Evolutionary conservation across 2,113 vertebrate species (phyloP).

Genomic region (Oryzias curvinotus): DNA sequence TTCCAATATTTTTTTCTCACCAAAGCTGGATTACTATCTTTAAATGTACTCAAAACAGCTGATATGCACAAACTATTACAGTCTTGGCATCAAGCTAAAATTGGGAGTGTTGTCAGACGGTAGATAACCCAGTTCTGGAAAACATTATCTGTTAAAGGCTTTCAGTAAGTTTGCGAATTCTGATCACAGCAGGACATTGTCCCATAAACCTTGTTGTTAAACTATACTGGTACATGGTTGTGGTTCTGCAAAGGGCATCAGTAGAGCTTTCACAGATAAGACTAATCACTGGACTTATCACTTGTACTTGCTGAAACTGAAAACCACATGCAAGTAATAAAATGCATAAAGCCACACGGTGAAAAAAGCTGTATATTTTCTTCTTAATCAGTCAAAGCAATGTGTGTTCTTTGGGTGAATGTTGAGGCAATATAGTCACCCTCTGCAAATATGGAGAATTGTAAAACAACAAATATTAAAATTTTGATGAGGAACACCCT

Average conservation of each 20-base stretch:
- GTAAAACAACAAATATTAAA: slow-evolving; percentile 23
- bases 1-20: background rate
- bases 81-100: slow-evolving; percentile 6
- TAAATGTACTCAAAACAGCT: slow-evolving; percentile 3
- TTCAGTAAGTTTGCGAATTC: slow-evolving; percentile 40
- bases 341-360: slow-evolving; percentile 32
- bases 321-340: slow-evolving; percentile 46
- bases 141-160: slow-evolving; percentile 39
- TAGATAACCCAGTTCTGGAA: slow-evolving; percentile 35
- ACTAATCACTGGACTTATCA: slow-evolving; percentile 64
- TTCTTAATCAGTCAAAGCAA: slow-evolving; percentile 8
- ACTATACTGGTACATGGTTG: slow-evolving; percentile 53
- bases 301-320: slow-evolving; percentile 57
- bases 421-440: slow-evolving; percentile 14
- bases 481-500: slow-evolving; percentile 27
- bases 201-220: slow-evolving; percentile 62
- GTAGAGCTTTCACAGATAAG: slow-evolving; percentile 68
- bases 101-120: slow-evolving; percentile 18
- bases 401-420: no score
- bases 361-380: slow-evolving; percentile 40
- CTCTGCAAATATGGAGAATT: slow-evolving; percentile 12
- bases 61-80: slow-evolving; percentile 14
- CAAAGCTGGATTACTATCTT: slow-evolving; percentile 7
- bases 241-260: slow-evolving; percentile 61
- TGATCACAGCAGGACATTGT: slow-evolving; percentile 51